A percentile compares a stretch with the other conserved stretches of the same genome.
These are phyloP conservation scores for Pheosia tremula DNA, from an alignment of 2,888 invertebrate species.

Conservation along the genomic window DNA sequence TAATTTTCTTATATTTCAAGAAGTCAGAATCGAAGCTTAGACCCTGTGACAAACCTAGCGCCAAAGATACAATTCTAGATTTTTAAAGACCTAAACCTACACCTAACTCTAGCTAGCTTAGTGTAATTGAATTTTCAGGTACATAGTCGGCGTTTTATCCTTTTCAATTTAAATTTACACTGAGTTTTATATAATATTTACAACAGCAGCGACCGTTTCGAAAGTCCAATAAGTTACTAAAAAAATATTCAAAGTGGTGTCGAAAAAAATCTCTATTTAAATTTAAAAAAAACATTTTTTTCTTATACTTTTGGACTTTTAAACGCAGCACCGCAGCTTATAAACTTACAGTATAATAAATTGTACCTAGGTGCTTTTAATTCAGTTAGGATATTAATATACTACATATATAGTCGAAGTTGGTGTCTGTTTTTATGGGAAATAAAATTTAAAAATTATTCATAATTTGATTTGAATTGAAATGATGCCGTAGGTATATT, in stretches of 20 bases:
- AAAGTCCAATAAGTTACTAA: conserved; percentile 41
- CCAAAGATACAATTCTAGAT: conserved; percentile 74
- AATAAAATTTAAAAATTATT: conserved; percentile 19
- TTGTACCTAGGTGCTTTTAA: conserved; percentile 77
- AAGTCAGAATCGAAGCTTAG: conserved; percentile 61
- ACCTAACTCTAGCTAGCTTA: conserved; percentile 74
- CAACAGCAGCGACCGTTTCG: conserved; percentile 49
- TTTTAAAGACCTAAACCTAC: conserved; percentile 72
- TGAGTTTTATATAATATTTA: conserved; percentile 61
- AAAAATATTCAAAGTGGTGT: no score
- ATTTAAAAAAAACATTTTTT: not conserved
- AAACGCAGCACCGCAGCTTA: conserved; percentile 32
- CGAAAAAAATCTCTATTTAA: not conserved
- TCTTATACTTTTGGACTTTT: conserved; percentile 34
- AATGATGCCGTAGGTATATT: conserved; percentile 2
- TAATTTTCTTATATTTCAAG: conserved; percentile 18
- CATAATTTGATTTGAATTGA: conserved; percentile 7
- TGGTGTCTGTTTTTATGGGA: conserved; percentile 23
- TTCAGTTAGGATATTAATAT: conserved; percentile 31
- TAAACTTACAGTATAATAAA: conserved; percentile 46
- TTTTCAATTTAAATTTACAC: conserved; percentile 40
- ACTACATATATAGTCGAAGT: conserved; percentile 25
- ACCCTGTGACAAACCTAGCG: conserved; percentile 80
- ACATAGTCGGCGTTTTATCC: conserved; percentile 75
- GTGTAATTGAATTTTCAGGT: conserved; percentile 82